Evolutionary conservation across 2,888 invertebrate genomes (phyloP), one percentile per base, ranked within the genome.

Genomic region (Leucozona laternaria): DNA sequence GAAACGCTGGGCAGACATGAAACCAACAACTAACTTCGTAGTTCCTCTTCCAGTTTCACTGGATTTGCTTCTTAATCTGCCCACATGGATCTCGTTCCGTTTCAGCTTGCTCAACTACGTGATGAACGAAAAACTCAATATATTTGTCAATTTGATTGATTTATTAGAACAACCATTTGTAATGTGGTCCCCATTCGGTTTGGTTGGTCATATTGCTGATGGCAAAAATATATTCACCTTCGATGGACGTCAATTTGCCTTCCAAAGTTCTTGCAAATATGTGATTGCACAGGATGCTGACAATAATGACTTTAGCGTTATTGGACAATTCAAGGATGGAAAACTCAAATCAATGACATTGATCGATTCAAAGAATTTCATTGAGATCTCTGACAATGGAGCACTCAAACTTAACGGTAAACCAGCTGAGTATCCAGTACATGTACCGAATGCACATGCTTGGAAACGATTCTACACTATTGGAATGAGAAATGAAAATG

Each of bases 221-320:
- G 96, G 96, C 1, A 96, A 97, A 89, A 96, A 97, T 92, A 95
- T 97, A 92, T 96, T 97, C 93, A 97, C 97, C 0, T 98, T 98
- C 92, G 98, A 98, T 92, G 96, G 96, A 0, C 95, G 95, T 88
- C 96, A 97, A 91, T 93, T 96, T 88, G 95, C 96, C 8, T 96
- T 97, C 94, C 95, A 95, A 0, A 97, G 97, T 48, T 94, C 94
- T 66, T 98, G 98, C 93, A 96, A 95, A 90, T 98, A 98, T 92
- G 93, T 98, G 0, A 93, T 98, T 7, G 96, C 96, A 0, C 96
- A 97, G 89, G 98, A 98, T 92, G 95, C 96, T 89, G 94, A 95
- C 17, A 96, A 98, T 91, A 95, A 97, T 84, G 97, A 97, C 94
- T 98, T 98, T 94, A 96, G 96, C 0, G 94, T 98, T 8, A 93